phyloP scores from a whole-genome alignment of 2,888 invertebrate genomes.

The Iselma pallidipennis region DNA sequence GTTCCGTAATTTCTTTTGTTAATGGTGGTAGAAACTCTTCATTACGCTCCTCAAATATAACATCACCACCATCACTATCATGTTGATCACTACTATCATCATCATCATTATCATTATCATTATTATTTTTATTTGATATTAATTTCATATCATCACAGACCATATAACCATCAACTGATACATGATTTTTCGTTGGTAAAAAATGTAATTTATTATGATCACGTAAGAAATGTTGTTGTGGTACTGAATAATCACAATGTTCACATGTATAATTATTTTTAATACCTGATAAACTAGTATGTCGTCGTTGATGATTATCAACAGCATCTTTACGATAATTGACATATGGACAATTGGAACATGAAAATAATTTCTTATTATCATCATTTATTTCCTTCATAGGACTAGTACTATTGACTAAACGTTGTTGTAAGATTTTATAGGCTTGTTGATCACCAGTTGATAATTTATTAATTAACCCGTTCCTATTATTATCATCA shows the following conservation, averaged over 20 bases:
- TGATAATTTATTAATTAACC: conserved; percentile 62
- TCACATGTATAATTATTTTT: conserved; percentile 71
- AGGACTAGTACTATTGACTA: conserved; percentile 55
- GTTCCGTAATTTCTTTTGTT: conserved; percentile 39
- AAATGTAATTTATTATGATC: conserved; percentile 84
- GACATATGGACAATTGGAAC: conserved; percentile 80
- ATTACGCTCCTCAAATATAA: conserved; percentile 46
- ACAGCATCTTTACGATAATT: conserved; percentile 74
- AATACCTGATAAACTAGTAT: conserved; percentile 64
- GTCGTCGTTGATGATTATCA: conserved; percentile 75
- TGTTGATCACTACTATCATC: conserved; percentile 50
- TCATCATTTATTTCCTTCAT: conserved; percentile 63
- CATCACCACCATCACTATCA: conserved; percentile 40
- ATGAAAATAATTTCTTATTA: conserved; percentile 68
- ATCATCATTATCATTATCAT: conserved; percentile 45
- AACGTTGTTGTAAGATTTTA: conserved; percentile 62
- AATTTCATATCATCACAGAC: conserved; percentile 65
- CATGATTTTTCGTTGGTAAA: conserved; percentile 59
- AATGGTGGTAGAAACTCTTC: conserved; percentile 41
- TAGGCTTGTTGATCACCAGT: conserved; percentile 67
- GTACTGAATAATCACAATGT: conserved; percentile 81
- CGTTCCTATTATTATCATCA: conserved; percentile 47
- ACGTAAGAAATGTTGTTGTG: conserved; percentile 72
- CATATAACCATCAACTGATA: conserved; percentile 63
- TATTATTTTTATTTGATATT: conserved; percentile 59